phyloP scores from a whole-genome alignment of 2,888 invertebrate species.

The Orthosia gracilis region DNA sequence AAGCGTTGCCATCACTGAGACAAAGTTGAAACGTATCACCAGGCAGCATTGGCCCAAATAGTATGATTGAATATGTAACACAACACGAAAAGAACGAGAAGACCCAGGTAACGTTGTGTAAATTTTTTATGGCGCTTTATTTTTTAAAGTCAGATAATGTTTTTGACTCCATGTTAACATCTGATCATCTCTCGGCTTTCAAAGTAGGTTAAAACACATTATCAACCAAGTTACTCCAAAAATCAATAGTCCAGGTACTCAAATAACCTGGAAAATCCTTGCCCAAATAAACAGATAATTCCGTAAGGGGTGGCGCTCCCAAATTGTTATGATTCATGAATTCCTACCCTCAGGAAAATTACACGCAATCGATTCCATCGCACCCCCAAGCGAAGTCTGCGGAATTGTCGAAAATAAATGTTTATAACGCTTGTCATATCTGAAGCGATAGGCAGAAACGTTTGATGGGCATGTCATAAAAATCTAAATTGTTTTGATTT shows the following conservation, averaged over 20 bases:
- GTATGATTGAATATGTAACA: too few relatives aligned
- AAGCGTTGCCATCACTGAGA: background rate
- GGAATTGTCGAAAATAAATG: slow-evolving; percentile 49
- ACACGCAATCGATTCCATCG: slow-evolving; percentile 60
- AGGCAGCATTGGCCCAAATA: too few relatives aligned
- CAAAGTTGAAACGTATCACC: too few relatives aligned
- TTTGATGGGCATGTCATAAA: background rate
- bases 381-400: slow-evolving; percentile 29
- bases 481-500: background rate
- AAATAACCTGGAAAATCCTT: slow-evolving; percentile 32
- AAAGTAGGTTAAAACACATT: background rate
- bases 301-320: slow-evolving; percentile 48
- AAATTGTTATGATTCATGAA: slow-evolving; percentile 66
- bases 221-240: background rate
- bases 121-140: too few relatives aligned
- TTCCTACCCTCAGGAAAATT: slow-evolving; percentile 65
- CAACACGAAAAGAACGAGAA: too few relatives aligned
- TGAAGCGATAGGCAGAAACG: background rate
- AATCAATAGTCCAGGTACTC: slow-evolving; percentile 39
- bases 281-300: slow-evolving; percentile 55
- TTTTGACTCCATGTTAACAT: background rate
- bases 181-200: background rate
- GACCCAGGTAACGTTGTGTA: too few relatives aligned
- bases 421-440: slow-evolving; percentile 20
- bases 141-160: background rate